phyloP scores from a whole-genome alignment of 2,113 vertebrate species.

The Isurus oxyrinchus region DNA sequence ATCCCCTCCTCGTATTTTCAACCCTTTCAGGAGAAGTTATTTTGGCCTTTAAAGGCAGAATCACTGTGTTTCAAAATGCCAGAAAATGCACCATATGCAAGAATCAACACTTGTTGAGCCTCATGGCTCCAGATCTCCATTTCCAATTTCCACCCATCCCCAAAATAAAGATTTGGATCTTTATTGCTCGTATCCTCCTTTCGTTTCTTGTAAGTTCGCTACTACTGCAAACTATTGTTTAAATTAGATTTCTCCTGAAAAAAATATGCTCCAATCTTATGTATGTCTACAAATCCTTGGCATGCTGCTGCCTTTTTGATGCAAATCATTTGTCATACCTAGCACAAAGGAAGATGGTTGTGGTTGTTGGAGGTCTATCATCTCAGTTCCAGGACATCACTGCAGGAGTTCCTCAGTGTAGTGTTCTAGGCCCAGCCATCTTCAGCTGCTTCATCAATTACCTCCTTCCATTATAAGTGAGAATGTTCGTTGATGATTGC shows the following conservation, averaged over 20 bases:
- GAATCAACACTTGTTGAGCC: not conserved
- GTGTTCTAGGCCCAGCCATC: too few species aligned
- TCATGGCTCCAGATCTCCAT: not conserved
- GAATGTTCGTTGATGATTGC: too few species aligned
- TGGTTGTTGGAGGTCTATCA: too few species aligned
- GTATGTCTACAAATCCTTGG: not conserved
- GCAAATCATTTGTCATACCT: not conserved
- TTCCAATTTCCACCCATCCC: too few species aligned
- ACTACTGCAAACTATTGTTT: not conserved
- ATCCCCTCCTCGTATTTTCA: not conserved
- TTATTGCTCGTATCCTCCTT: not conserved
- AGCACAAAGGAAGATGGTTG: too few species aligned
- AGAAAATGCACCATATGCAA: not conserved
- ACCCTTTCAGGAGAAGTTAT: not conserved
- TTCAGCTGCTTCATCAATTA: too few species aligned
- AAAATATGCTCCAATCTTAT: not conserved
- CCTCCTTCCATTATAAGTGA: too few species aligned
- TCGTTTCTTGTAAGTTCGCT: not conserved
- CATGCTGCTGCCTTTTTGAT: not conserved
- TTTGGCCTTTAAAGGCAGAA: not conserved
- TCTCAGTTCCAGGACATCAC: too few species aligned
- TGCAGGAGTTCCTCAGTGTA: too few species aligned
- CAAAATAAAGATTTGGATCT: not conserved
- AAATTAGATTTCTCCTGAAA: not conserved
- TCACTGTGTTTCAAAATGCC: not conserved